Evolutionary conservation across 2,113 vertebrate genomes (phyloP).

Genomic region (Bolborhynchus lineola): DNA sequence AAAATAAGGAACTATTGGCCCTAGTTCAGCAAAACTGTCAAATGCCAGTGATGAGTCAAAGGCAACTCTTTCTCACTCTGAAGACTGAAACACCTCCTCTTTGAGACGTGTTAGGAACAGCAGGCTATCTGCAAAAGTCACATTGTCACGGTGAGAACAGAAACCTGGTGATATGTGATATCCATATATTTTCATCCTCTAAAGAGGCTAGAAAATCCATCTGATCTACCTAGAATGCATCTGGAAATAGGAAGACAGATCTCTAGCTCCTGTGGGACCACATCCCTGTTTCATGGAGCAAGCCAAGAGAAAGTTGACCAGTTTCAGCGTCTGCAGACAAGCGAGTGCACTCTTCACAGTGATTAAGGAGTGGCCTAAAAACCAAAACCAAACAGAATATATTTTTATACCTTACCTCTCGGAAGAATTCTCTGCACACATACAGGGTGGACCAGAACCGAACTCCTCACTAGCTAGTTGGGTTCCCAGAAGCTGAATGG

Average conservation of each 20-base stretch:
- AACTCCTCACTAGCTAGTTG: not conserved
- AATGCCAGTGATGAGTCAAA: constrained; percentile 69
- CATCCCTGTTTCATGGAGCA: not conserved
- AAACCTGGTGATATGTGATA: constrained; percentile 69
- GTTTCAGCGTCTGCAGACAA: rapidly evolving
- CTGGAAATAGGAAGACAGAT: constrained; percentile 20
- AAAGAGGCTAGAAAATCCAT: constrained; percentile 55
- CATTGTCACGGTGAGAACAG: constrained; percentile 65
- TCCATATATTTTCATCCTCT: constrained; percentile 61
- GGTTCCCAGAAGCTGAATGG: not conserved
- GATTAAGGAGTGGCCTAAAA: not conserved
- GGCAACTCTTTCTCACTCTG: constrained; percentile 65
- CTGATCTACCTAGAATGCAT: constrained; percentile 60
- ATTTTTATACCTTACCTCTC: not conserved
- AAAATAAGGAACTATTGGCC: constrained; percentile 69
- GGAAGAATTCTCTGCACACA: not conserved
- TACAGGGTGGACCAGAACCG: not conserved
- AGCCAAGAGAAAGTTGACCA: not conserved
- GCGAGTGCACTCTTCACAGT: rapidly evolving
- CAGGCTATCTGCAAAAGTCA: constrained; percentile 69
- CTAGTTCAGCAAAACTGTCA: constrained; percentile 69
- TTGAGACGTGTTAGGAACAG: constrained; percentile 65
- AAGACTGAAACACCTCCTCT: constrained; percentile 66
- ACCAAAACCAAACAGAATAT: not conserved
- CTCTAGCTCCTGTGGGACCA: not conserved